A percentile compares a stretch with the other conserved stretches of the same genome.
phyloP scores from a whole-genome alignment of 53 echinoderm and acorn worm genomes.

The Holothuria leucospilota region DNA sequence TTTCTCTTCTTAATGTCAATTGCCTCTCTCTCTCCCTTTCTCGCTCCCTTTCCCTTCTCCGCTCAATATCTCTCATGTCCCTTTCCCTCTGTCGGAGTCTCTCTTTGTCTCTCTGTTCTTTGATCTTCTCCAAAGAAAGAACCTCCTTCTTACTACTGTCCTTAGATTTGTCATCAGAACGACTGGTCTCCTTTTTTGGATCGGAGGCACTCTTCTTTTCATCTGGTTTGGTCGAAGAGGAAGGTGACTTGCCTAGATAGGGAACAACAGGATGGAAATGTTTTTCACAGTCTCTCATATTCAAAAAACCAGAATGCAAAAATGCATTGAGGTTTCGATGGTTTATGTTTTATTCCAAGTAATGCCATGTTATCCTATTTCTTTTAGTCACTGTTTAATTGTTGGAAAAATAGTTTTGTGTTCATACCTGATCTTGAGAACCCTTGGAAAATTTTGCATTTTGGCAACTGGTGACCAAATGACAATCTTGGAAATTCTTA shows the following conservation, averaged over 20 bases:
- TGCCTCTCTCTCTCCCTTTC: conserved; percentile 80
- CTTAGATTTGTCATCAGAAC: neutral
- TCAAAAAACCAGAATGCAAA: neutral
- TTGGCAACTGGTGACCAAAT: too few relatives aligned
- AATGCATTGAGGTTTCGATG: too few relatives aligned
- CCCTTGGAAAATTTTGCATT: too few relatives aligned
- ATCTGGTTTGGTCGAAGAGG: conserved; percentile 16
- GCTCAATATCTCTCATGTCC: conserved; percentile 83
- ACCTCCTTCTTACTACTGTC: conserved; percentile 81
- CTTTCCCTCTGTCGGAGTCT: conserved; percentile 86
- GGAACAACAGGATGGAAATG: neutral
- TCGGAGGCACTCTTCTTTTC: conserved; percentile 28
- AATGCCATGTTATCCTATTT: too few relatives aligned
- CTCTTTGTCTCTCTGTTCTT: conserved; percentile 90
- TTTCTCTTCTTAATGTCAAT: conserved; percentile 74
- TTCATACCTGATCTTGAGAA: too few relatives aligned
- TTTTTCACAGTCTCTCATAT: neutral
- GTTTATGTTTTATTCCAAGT: too few relatives aligned
- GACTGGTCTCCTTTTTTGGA: conserved; percentile 23
- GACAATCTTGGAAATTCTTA: too few relatives aligned
- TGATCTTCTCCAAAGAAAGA: conserved; percentile 91
- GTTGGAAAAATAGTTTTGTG: too few relatives aligned
- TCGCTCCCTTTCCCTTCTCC: conserved; percentile 85
- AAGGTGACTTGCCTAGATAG: conserved; percentile 3
- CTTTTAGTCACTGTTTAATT: too few relatives aligned